Base-by-base conservation (phyloP, 2,888 invertebrate species). In the Drosophila infuscata region DNA sequence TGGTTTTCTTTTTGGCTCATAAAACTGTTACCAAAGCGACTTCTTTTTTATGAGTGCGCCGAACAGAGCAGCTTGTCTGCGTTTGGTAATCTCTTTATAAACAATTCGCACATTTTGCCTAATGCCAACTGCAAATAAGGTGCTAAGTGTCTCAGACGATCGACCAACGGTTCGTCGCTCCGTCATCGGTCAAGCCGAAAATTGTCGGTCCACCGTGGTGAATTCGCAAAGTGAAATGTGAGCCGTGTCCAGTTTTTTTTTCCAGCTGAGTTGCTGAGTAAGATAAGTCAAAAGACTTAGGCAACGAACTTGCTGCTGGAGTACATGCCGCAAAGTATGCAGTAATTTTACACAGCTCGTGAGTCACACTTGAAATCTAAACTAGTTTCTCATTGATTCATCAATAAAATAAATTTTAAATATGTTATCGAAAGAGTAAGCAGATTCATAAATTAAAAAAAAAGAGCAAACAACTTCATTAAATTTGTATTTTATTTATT, bases 31-130 rank as follows among this genome's bases (percentile, higher is more conserved):
- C 65, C 58, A 63, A 79, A 76, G 76, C 75, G 70, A 76, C 58
- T 68, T 65, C 68, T 82, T 79, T 79, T 86, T 87, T 88, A 87
- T 86, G 82, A 67, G 57, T 56, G 63, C 68, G 52, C 52, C 76
- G 79, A 75, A 75, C 74, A 81, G 79, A 79, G 79, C 83, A 60
- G 41, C 60, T 69, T 70, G 75, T 82, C 73, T 79, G 69, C 60
- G 79, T 89, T 90, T 88, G 85, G 90, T 90, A 89, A 89, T 90
- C 89, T 84, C 85, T 85, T 90, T 83, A 89, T 85, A 83, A 83
- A 75, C 84, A 91, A 91, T 91, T 91, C 79, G 83, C 91, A 91
- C 91, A 79, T 89, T 77, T 64, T 57, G 76, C 74, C 80, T 91
- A 88, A 84, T 88, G 77, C 69, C 67, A 56, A 76, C 67, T 69